Evolutionary conservation across 2,888 invertebrate genomes (phyloP).

Genomic region (Heliconius ismenius): DNA sequence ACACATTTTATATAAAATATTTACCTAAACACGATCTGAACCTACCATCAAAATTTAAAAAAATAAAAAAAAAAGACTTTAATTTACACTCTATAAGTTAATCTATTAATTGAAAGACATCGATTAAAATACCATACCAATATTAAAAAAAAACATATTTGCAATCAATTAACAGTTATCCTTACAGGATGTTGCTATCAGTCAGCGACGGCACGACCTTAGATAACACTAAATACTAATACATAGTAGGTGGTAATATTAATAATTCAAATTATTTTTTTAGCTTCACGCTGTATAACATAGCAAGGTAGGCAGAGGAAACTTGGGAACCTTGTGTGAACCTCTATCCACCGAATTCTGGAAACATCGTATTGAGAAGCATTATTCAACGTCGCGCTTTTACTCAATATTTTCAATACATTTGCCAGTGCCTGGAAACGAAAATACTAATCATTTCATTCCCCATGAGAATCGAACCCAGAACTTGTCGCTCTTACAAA

Average conservation of each 20-base stretch:
- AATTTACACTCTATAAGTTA: neutral
- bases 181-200: constrained; percentile 42
- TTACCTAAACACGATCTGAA: too few relatives aligned
- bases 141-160: neutral
- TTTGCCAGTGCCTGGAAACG: too few relatives aligned
- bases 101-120: neutral
- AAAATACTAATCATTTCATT: neutral
- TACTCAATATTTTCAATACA: too few relatives aligned
- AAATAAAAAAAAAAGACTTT: too few relatives aligned
- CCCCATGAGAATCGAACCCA: neutral
- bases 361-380: too few relatives aligned
- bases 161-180: neutral
- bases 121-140: neutral
- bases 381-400: too few relatives aligned
- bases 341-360: too few relatives aligned
- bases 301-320: too few relatives aligned
- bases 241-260: neutral
- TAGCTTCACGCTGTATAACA: neutral
- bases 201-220: constrained; percentile 39
- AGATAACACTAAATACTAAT: constrained; percentile 31
- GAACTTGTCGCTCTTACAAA: neutral
- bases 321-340: too few relatives aligned
- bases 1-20: too few relatives aligned
- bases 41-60: too few relatives aligned
- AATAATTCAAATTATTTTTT: neutral